phyloP scores from a whole-genome alignment of 1,140 invertebrate species.

The Pseudobourletiella spinata region DNA sequence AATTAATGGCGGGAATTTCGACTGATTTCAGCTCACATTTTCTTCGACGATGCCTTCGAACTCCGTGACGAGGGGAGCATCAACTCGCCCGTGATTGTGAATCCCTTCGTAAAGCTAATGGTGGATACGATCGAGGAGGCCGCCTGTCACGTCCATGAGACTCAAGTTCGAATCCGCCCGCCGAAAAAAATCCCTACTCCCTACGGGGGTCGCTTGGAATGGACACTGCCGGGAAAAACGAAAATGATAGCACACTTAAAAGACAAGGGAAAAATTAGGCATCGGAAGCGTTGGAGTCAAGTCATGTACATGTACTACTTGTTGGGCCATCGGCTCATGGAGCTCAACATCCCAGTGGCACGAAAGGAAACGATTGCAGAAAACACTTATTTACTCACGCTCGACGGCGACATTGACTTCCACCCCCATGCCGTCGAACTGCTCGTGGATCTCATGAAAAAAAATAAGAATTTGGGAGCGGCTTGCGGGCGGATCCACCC shows the following conservation, averaged over 20 bases:
- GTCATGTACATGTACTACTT: slow-evolving; percentile 58
- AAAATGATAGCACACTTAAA: slow-evolving; percentile 43
- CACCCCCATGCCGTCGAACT: slow-evolving; percentile 45
- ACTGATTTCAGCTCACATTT: slow-evolving; percentile 82
- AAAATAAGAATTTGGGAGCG: slow-evolving; percentile 46
- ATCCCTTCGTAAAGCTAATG: slow-evolving; percentile 91
- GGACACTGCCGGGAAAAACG: slow-evolving; percentile 42
- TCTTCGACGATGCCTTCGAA: slow-evolving; percentile 98
- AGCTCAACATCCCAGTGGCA: slow-evolving; percentile 83
- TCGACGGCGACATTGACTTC: slow-evolving; percentile 51
- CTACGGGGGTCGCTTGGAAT: slow-evolving; percentile 42
- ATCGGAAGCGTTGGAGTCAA: slow-evolving; percentile 46
- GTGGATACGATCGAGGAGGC: slow-evolving; percentile 89
- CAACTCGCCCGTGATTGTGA: slow-evolving; percentile 54
- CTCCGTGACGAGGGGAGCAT: slow-evolving; percentile 74
- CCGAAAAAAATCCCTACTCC: slow-evolving; percentile 69
- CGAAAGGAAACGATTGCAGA: slow-evolving; percentile 67
- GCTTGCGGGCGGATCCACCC: slow-evolving; percentile 49
- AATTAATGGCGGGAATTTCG: no score
- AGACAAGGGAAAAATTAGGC: slow-evolving; percentile 43
- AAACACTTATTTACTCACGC: slow-evolving; percentile 48
- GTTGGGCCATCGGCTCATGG: slow-evolving; percentile 68
- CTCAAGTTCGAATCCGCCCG: slow-evolving; percentile 72
- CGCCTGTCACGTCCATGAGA: slow-evolving; percentile 89
- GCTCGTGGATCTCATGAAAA: slow-evolving; percentile 49